Evolutionary conservation across 2,888 invertebrate genomes (phyloP).

Genomic region (Drosophila lutescens): DNA sequence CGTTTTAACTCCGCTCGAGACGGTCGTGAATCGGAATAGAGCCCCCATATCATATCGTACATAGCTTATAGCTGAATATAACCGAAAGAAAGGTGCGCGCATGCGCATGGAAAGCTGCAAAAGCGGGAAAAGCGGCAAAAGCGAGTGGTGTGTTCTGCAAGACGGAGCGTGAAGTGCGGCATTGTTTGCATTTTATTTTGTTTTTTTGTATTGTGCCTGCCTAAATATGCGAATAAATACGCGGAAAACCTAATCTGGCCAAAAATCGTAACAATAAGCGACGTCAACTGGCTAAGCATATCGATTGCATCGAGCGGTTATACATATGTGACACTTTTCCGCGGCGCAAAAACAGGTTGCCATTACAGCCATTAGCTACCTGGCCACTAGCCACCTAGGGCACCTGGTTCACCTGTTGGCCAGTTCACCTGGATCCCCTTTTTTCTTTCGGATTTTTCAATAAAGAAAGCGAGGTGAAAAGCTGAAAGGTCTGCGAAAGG

Average conservation of each 20-base stretch:
- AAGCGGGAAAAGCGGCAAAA: conserved; percentile 40
- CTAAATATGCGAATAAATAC: conserved; percentile 36
- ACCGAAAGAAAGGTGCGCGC: conserved; percentile 33
- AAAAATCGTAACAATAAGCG: conserved; percentile 25
- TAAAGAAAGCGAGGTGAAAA: conserved; percentile 1
- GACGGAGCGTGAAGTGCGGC: conserved; percentile 78
- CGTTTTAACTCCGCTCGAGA: conserved; percentile 57
- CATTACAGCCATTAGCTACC: neutral
- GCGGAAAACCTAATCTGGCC: conserved; percentile 59
- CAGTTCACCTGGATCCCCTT: conserved; percentile 7
- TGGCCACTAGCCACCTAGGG: neutral
- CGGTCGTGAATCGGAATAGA: conserved; percentile 44
- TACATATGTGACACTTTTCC: conserved; percentile 40
- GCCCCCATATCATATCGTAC: neutral
- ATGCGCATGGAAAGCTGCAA: conserved; percentile 34
- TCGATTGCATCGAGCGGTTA: conserved; percentile 21
- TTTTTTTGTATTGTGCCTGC: conserved; percentile 15
- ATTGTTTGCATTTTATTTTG: conserved; percentile 36
- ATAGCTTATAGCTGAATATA: neutral
- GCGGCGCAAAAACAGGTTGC: conserved; percentile 36
- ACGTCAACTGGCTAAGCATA: conserved; percentile 42
- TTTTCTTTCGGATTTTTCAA: neutral
- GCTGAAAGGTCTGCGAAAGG: conserved; percentile 1
- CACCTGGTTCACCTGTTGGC: conserved; percentile 19
- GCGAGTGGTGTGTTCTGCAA: conserved; percentile 71